A percentile compares a stretch with the other conserved stretches of the same genome.
Conservation (phyloP, 2,888 invertebrate genomes). For the Zhengitettix transpicula region DNA sequence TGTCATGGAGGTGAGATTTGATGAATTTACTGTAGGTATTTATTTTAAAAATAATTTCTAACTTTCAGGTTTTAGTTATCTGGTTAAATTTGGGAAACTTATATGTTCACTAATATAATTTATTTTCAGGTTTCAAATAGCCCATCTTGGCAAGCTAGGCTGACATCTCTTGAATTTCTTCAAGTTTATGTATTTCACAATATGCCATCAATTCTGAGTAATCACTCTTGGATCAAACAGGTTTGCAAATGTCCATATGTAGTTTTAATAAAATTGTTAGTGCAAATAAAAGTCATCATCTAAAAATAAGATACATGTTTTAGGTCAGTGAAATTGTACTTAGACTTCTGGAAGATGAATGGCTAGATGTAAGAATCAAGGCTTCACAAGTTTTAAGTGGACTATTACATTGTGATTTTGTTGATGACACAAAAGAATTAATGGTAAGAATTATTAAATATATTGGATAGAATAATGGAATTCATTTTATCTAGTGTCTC, state of each 20-base stretch:
- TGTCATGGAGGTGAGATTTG: slow-evolving; percentile 30
- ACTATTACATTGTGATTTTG: slow-evolving; percentile 68
- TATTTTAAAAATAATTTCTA: not conserved
- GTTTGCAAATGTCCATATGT: slow-evolving; percentile 20
- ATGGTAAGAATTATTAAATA: slow-evolving; percentile 29
- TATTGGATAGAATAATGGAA: slow-evolving; percentile 12
- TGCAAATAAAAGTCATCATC: not conserved
- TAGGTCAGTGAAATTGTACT: slow-evolving; percentile 44
- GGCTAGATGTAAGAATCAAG: slow-evolving; percentile 66
- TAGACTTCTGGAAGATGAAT: slow-evolving; percentile 46
- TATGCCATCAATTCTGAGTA: slow-evolving; percentile 42
- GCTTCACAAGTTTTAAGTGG: slow-evolving; percentile 73
- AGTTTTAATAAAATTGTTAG: not conserved
- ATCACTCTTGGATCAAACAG: slow-evolving; percentile 31
- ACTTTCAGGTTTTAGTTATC: not conserved
- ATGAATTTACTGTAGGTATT: not conserved
- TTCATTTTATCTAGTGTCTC: slow-evolving; percentile 10
- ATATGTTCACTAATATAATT: not conserved
- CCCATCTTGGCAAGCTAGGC: slow-evolving; percentile 52
- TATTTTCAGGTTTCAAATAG: slow-evolving; percentile 14
- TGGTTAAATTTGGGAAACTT: not conserved
- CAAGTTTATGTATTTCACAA: slow-evolving; percentile 58
- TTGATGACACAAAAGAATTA: slow-evolving; percentile 39
- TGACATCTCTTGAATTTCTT: slow-evolving; percentile 46
- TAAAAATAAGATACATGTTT: not conserved